These are phyloP conservation scores for Catharus fuscescens DNA, from an alignment of 2,113 vertebrate species.

Conservation along the genomic window DNA sequence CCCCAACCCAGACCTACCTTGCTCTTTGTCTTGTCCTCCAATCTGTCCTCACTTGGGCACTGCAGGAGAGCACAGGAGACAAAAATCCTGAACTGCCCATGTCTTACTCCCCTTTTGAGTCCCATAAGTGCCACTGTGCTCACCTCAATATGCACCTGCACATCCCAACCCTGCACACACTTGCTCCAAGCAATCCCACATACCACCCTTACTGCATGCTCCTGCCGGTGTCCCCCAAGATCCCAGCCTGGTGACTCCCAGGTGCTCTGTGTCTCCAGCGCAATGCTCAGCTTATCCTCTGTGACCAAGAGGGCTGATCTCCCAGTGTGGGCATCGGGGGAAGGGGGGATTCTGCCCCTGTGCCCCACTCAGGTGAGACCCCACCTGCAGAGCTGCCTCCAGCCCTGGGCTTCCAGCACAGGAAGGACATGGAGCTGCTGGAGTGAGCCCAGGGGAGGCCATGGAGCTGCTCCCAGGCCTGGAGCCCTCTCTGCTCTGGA, in stretches of 20 bases:
- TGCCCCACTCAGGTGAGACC: accelerated
- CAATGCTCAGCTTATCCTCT: not conserved
- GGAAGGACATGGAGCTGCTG: not conserved
- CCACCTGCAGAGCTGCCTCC: not conserved
- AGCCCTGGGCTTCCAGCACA: not conserved
- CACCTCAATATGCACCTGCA: accelerated
- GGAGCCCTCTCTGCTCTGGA: not conserved
- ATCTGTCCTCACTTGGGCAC: constrained; percentile 53
- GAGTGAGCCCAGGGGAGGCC: accelerated
- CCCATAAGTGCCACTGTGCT: not conserved
- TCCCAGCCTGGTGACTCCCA: not conserved
- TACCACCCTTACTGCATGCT: not conserved
- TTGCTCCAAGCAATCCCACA: too few species aligned
- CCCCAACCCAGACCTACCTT: constrained; percentile 2
- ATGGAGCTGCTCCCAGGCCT: accelerated
- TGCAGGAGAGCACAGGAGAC: not conserved
- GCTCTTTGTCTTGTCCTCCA: not conserved
- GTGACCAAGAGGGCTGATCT: too few species aligned
- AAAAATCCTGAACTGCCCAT: not conserved
- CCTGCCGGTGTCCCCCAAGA: not conserved
- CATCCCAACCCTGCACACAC: not conserved
- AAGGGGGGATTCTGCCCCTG: not conserved
- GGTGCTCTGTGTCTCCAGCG: not conserved
- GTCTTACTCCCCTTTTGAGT: not conserved
- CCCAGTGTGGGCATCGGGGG: accelerated